Evolutionary conservation across 2,113 vertebrate species (phyloP), one percentile per base, ranked within the genome.

Genomic region (Mus pahari): DNA sequence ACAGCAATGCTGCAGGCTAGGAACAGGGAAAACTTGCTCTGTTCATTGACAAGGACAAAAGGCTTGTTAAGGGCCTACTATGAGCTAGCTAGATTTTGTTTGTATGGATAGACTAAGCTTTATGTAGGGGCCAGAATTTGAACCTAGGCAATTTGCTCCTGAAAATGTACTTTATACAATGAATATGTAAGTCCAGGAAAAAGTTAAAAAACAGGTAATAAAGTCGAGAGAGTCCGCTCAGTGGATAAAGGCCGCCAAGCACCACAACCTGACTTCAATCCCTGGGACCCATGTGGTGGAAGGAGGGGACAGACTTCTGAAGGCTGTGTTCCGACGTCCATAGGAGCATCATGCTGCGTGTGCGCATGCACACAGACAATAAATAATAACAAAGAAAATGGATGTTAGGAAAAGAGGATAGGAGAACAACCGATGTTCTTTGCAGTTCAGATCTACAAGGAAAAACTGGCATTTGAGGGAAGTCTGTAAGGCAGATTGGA

Each of bases 21-120:
- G 22, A 53, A 36, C 70, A 86, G 17, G 45, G 81, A 68, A 95
- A 93, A 83, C 20, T 42, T 92, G 7, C 36, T 64, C 36, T 87
- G 17, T 42, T 83, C 70, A 31, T 9, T 92, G 26, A 94, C 4
- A 66, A 12, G 58, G 9, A 22, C 82, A 6, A 17, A 73, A 92
- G 66, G 62, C 60, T 62, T 66, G 28, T 9, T 58, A 39, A 26
- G 36, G 77, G 53, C 48, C 89, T 79, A 13, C n/a, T 48, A 5
- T 87, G 84, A 79, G 81, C 68, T 42, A 79, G 75, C 60, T n/a
- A 62, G 24, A 24, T 79, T 97, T 14, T 83, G 22, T 89, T 89
- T 70, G 68, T 60, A 31, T 16, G 45, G n/a, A 53, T 90, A 78
- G 70, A 55, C n/a, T 88, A 14, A 71, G 31, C 24, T 89, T 84